These are phyloP conservation scores for Ciconia nigra DNA, from an alignment of 2,797 vertebrate species.

Conservation along the genomic window DNA sequence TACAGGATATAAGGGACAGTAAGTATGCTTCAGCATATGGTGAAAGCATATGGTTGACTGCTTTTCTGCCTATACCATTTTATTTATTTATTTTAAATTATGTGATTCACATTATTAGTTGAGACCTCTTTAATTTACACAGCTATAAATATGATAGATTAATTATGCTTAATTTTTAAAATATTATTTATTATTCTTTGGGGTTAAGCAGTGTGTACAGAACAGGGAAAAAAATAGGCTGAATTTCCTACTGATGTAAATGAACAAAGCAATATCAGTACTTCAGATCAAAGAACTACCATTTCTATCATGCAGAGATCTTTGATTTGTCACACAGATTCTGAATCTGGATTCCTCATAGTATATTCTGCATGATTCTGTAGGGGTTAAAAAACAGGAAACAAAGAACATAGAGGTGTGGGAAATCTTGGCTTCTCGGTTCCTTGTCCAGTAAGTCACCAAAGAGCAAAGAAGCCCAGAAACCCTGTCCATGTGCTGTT, in stretches of 20 bases:
- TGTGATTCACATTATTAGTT: conserved; percentile 35
- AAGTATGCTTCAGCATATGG: conserved; percentile 63
- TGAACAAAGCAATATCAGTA: background rate
- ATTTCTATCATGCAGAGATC: background rate
- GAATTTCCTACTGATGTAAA: background rate
- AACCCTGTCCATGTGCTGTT: background rate
- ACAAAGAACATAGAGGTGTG: background rate
- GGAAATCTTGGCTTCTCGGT: background rate
- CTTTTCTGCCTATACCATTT: conserved; percentile 51
- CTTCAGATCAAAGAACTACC: background rate
- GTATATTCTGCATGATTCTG: background rate
- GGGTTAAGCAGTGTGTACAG: background rate
- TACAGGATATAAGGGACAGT: conserved; percentile 55
- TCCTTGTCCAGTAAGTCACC: background rate
- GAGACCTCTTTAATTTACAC: conserved; percentile 35
- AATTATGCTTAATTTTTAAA: conserved; percentile 39
- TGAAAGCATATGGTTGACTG: conserved; percentile 59
- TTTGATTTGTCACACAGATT: background rate
- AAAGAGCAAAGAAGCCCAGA: background rate
- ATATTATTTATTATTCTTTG: conserved; percentile 14
- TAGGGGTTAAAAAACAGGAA: background rate
- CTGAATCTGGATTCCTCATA: background rate
- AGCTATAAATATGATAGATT: conserved; percentile 23
- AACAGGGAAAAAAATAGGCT: background rate
- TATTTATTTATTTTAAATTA: conserved; percentile 61